A percentile compares a stretch with the other conserved stretches of the same genome.
These are phyloP conservation scores for Pseudorhombus dupliciocellatus DNA, from an alignment of 2,113 vertebrate species.

Conservation along the genomic window DNA sequence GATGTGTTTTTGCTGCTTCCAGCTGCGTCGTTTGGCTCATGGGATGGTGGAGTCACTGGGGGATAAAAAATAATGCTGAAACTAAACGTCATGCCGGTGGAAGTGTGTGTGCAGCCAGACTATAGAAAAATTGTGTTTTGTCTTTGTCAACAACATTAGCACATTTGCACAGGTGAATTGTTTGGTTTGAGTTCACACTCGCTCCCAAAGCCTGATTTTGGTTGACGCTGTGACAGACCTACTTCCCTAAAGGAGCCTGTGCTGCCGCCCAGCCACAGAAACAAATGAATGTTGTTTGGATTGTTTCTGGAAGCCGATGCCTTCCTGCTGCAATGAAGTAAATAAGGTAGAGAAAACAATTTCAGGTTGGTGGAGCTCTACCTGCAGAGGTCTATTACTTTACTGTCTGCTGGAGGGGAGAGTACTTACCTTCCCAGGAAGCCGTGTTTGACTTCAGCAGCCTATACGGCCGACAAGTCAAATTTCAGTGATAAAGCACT, in stretches of 20 bases:
- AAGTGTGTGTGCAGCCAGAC: too few species aligned
- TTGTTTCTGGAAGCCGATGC: constrained; percentile 27
- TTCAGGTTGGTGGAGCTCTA: constrained; percentile 42
- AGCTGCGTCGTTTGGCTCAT: too few species aligned
- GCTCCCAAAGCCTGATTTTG: neutral
- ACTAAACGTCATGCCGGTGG: too few species aligned
- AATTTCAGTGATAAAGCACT: constrained; percentile 28
- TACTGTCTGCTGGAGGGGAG: constrained; percentile 18
- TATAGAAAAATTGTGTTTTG: neutral
- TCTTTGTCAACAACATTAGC: too few species aligned
- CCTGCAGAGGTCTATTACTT: constrained; percentile 46
- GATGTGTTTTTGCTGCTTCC: too few species aligned
- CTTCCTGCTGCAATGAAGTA: constrained; percentile 18
- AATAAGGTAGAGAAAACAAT: constrained; percentile 37
- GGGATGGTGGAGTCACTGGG: too few species aligned
- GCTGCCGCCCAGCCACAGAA: constrained; percentile 6
- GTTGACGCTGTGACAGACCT: constrained; percentile 1
- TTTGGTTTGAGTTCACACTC: neutral
- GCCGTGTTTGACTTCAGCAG: constrained; percentile 16
- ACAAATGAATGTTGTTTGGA: constrained; percentile 35
- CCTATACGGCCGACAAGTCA: constrained; percentile 24
- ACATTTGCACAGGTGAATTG: neutral
- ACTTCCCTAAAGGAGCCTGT: constrained; percentile 1
- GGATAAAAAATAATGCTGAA: too few species aligned
- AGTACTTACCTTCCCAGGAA: constrained; percentile 24